Evolutionary conservation across 2,797 vertebrate species (phyloP), one percentile per base, ranked within the genome.

Genomic region (Balearica regulorum): DNA sequence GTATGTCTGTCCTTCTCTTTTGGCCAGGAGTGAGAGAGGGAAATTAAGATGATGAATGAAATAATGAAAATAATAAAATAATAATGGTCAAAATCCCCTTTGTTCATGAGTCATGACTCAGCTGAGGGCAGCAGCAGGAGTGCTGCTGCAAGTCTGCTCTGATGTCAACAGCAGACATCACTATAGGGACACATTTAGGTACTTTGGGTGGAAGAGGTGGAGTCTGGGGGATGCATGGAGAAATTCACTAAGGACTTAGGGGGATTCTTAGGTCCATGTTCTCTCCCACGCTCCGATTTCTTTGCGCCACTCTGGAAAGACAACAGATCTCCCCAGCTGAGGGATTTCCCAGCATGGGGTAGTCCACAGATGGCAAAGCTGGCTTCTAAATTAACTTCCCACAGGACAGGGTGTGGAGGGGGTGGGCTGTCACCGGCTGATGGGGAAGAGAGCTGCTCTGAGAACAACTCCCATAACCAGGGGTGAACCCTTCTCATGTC

Each of bases 41-140:
- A 93, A 96, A 96, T 96, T 94, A 97, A 80, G 90, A 96, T 92
- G 93, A 97, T 97, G 97, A 97, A 97, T 97, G 94, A 96, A 97
- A 97, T 97, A 96, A 97, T 95, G 94, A 97, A 97, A 96, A 97
- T 96, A 97, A 97, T 94, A 96, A 95, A 96, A 94, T 91, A 97
- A 95, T 94, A 97, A 90, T 94, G 94, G 91, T 94, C 83, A 96
- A 94, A 95, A 94, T 97, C 70, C 79, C 55, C 75, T 97, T 97
- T 97, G 94, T 96, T 96, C 68, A 17, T 55, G 83, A 94, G 66
- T 92, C 73, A 51, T 97, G 96, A 97, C 94, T 97, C 96, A 94
- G 92, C 92, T 93, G 87, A 97, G 93, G 85, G 62, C 91, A 93
- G 80, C 92, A 94, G 93, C 89, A 88, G 70, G 89, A 90, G 58